A percentile compares a stretch with the other conserved stretches of the same genome.
phyloP scores from a whole-genome alignment of 2,113 vertebrate species.

The Brachirus orientalis region DNA sequence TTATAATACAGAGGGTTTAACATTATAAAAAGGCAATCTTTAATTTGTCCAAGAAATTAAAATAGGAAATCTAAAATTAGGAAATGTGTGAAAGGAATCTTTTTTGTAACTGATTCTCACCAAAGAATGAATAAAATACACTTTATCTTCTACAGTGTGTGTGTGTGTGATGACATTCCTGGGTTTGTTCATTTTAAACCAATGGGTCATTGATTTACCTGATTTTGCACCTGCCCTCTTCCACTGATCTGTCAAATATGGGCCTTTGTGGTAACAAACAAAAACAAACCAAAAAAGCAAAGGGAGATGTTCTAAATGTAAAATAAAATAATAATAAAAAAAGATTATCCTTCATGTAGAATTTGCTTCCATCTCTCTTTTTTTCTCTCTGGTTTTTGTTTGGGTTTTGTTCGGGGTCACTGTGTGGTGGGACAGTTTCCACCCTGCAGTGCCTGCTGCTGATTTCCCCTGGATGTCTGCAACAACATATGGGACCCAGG shows the following conservation, averaged over 20 bases:
- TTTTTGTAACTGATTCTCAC: too few species aligned
- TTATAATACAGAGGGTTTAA: background rate
- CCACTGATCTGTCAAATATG: background rate
- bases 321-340: too few species aligned
- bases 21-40: background rate
- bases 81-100: too few species aligned
- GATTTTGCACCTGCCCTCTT: constrained; percentile 49
- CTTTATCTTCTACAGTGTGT: background rate
- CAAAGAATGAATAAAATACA: constrained; percentile 1
- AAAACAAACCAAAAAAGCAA: background rate
- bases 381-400: background rate
- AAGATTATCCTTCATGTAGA: background rate
- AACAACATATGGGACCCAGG: constrained; percentile 76
- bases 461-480: constrained; percentile 70
- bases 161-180: background rate
- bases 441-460: constrained; percentile 51
- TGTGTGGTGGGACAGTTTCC: constrained; percentile 41
- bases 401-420: constrained; percentile 14
- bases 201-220: constrained; percentile 44
- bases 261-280: background rate
- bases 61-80: background rate
- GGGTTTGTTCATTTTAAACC: constrained; percentile 24
- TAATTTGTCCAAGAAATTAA: background rate
- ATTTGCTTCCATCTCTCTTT: background rate
- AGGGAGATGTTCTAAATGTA: background rate